phyloP scores from a whole-genome alignment of 1,140 invertebrate species.

The Apis laboriosa region DNA sequence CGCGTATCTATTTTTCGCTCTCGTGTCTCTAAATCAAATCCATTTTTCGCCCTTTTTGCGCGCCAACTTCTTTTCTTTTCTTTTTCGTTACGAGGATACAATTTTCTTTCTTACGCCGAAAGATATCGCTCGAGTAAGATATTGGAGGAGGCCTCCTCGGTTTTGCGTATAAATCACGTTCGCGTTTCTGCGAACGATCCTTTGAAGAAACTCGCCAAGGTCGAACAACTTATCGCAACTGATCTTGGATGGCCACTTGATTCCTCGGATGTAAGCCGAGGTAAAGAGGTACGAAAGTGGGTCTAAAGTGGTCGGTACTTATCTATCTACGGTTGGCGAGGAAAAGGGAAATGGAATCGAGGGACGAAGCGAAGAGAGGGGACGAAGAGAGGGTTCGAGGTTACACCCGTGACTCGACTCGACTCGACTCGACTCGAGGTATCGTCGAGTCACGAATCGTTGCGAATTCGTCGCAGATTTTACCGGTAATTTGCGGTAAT shows the following conservation, averaged over 20 bases:
- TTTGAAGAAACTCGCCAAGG: constrained; percentile 44
- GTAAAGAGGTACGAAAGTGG: constrained; percentile 59
- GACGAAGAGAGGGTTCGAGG: constrained; percentile 33
- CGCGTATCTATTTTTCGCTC: neutral
- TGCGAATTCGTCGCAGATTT: constrained; percentile 69
- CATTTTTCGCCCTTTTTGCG: too few relatives aligned
- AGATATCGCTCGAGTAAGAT: neutral
- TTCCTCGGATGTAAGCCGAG: constrained; percentile 51
- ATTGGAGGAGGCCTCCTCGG: neutral
- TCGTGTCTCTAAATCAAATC: neutral
- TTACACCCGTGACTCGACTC: constrained; percentile 6
- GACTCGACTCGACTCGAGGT: too few relatives aligned
- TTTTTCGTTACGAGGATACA: neutral
- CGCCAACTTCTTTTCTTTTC: too few relatives aligned
- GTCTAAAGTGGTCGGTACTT: constrained; percentile 59
- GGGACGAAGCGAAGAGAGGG: constrained; percentile 18
- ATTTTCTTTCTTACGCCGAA: neutral
- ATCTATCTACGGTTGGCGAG: constrained; percentile 32
- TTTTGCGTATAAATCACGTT: constrained; percentile 8
- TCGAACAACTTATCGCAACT: constrained; percentile 57
- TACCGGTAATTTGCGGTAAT: constrained; percentile 71
- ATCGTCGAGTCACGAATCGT: constrained; percentile 42
- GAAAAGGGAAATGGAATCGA: constrained; percentile 27
- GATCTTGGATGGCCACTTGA: constrained; percentile 60
- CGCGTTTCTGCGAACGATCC: constrained; percentile 35